Evolutionary conservation across 2,113 vertebrate species (phyloP).

Genomic region (Orthonyx spaldingii): DNA sequence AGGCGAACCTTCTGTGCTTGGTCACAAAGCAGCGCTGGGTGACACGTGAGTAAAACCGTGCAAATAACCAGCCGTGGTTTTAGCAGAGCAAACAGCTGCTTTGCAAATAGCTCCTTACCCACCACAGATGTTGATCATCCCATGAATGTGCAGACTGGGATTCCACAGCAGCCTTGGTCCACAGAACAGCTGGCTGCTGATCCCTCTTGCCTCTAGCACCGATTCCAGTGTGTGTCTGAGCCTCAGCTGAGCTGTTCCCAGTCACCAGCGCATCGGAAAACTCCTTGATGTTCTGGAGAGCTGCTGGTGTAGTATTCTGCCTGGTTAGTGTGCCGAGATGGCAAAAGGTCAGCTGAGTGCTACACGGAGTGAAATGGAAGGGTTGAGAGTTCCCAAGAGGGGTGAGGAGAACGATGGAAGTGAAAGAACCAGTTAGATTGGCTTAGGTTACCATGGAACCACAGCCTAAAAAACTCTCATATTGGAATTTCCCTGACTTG

Average conservation of each 20-base stretch:
- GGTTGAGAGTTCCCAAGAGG: not conserved
- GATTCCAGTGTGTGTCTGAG: not conserved
- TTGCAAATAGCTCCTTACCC: not conserved
- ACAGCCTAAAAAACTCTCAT: not conserved
- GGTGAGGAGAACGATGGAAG: rapidly evolving
- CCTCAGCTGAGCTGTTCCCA: not conserved
- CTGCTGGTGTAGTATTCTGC: not conserved
- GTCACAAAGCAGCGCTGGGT: not conserved
- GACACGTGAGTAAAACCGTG: not conserved
- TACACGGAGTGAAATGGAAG: not conserved
- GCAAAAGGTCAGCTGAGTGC: not conserved
- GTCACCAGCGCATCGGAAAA: not conserved
- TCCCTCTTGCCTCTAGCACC: not conserved
- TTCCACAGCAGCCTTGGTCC: not conserved
- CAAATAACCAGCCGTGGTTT: not conserved
- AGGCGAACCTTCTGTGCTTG: not conserved
- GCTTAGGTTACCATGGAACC: not conserved
- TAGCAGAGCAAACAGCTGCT: not conserved
- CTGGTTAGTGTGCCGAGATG: not conserved
- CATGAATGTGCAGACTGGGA: not conserved
- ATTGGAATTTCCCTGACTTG: not conserved
- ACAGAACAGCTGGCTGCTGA: not conserved
- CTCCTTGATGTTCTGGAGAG: not conserved
- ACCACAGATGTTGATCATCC: not conserved
- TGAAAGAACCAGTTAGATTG: not conserved